Evolutionary conservation across 2,888 invertebrate species (phyloP).

Genomic region (Chamaedrilus cognettii): DNA sequence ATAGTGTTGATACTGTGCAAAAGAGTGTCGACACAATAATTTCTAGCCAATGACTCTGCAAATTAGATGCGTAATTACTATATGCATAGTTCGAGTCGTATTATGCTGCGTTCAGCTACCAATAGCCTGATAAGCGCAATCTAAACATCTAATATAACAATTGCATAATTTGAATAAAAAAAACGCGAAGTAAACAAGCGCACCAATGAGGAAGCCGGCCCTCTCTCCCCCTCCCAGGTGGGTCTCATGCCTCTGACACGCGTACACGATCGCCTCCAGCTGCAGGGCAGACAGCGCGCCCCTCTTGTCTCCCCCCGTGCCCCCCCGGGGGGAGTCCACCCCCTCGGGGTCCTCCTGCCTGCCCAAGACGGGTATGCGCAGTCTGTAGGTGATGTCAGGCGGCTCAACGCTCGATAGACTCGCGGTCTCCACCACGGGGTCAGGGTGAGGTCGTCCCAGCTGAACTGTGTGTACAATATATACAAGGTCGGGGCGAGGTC

Average conservation of each 20-base stretch:
- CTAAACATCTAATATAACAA: too few relatives aligned
- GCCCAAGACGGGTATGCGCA: conserved; percentile 73
- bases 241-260: conserved; percentile 93
- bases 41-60: too few relatives aligned
- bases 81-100: too few relatives aligned
- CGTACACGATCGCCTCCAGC: conserved; percentile 95
- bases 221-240: conserved; percentile 84
- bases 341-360: conserved; percentile 51
- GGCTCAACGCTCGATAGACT: conserved; percentile 95
- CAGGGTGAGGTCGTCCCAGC: conserved; percentile 73
- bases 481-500: neutral
- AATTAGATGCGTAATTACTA: too few relatives aligned
- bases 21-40: too few relatives aligned
- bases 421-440: conserved; percentile 98
- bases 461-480: too few relatives aligned
- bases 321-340: neutral
- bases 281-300: conserved; percentile 84
- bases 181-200: neutral
- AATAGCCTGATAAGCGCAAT: too few relatives aligned
- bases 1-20: too few relatives aligned
- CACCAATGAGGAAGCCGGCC: conserved; percentile 93
- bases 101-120: too few relatives aligned
- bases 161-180: too few relatives aligned
- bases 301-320: neutral
- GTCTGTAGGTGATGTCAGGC: conserved; percentile 83